phyloP scores from a whole-genome alignment of 2,113 vertebrate genomes.

The Miniopterus natalensis region DNA sequence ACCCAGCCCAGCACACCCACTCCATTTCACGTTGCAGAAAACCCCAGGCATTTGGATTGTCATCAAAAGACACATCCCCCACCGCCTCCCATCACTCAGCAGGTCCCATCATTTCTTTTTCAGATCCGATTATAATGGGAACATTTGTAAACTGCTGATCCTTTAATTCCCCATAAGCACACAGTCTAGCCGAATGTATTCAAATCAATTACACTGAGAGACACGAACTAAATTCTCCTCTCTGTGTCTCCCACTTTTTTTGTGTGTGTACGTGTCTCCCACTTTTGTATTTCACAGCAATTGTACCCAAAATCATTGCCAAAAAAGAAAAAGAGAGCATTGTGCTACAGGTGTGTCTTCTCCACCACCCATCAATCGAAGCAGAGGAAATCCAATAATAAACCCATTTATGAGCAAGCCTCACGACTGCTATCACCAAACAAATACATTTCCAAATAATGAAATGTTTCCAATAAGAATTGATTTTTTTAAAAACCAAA shows the following conservation, averaged over 20 bases:
- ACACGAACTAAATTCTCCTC: slow-evolving; percentile 54
- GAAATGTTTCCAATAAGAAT: slow-evolving; percentile 71
- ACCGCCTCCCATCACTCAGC: not conserved
- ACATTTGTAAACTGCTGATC: slow-evolving; percentile 79
- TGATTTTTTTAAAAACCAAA: slow-evolving; percentile 70
- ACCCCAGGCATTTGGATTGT: not conserved
- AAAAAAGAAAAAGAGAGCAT: not conserved
- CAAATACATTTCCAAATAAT: slow-evolving; percentile 68
- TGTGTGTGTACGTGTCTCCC: not conserved
- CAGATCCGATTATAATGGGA: slow-evolving; percentile 77
- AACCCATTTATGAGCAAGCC: slow-evolving; percentile 1
- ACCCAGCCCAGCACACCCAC: not conserved
- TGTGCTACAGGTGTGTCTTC: slow-evolving; percentile 5
- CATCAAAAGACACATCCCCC: slow-evolving; percentile 13
- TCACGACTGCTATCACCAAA: slow-evolving; percentile 27
- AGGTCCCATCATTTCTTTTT: slow-evolving; percentile 57
- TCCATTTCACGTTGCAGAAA: slow-evolving; percentile 21
- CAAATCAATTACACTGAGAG: slow-evolving; percentile 71
- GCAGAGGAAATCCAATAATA: slow-evolving; percentile 45
- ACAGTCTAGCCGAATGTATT: slow-evolving; percentile 62
- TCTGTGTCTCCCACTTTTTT: not conserved
- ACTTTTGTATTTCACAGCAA: slow-evolving; percentile 6
- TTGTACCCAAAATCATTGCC: slow-evolving; percentile 34
- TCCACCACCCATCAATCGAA: not conserved
- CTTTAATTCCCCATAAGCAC: slow-evolving; percentile 76